phyloP scores from a whole-genome alignment of 1,140 invertebrate species.

The Calephelis virginiensis region DNA sequence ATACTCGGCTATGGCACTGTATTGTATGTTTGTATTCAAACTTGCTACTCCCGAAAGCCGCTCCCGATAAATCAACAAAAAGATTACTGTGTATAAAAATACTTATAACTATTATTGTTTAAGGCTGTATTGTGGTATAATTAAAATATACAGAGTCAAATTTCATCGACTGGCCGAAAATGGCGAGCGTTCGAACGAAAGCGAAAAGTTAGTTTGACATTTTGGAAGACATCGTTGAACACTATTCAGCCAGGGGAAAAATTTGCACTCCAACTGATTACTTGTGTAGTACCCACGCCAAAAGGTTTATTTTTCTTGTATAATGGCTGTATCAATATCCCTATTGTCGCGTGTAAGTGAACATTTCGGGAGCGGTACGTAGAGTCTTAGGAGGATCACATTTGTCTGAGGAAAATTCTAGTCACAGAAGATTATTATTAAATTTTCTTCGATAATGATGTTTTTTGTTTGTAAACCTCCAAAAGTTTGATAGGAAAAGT shows the following conservation, averaged over 20 bases:
- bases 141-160: constrained; percentile 51
- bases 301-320: constrained; percentile 1
- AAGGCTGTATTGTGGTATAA: constrained; percentile 62
- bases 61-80: constrained; percentile 39
- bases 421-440: constrained; percentile 64
- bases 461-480: constrained; percentile 73
- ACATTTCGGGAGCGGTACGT: constrained; percentile 44
- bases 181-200: constrained; percentile 23
- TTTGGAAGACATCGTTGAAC: constrained; percentile 20
- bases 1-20: constrained; percentile 73
- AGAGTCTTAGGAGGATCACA: constrained; percentile 61
- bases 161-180: constrained; percentile 36
- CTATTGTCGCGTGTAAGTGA: constrained; percentile 39
- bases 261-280: constrained; percentile 21
- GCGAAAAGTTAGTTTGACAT: constrained; percentile 14
- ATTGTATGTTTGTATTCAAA: constrained; percentile 73
- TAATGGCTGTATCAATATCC: not conserved
- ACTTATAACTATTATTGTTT: constrained; percentile 76
- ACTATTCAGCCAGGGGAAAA: constrained; percentile 29
- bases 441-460: constrained; percentile 65
- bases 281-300: constrained; percentile 18
- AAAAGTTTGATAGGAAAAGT: constrained; percentile 77
- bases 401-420: constrained; percentile 59
- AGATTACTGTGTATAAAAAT: constrained; percentile 72
- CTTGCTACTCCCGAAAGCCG: constrained; percentile 57